These are phyloP conservation scores for Diadumene lineata DNA, from an alignment of 92 coral and sea anemone genomes.

Conservation along the genomic window DNA sequence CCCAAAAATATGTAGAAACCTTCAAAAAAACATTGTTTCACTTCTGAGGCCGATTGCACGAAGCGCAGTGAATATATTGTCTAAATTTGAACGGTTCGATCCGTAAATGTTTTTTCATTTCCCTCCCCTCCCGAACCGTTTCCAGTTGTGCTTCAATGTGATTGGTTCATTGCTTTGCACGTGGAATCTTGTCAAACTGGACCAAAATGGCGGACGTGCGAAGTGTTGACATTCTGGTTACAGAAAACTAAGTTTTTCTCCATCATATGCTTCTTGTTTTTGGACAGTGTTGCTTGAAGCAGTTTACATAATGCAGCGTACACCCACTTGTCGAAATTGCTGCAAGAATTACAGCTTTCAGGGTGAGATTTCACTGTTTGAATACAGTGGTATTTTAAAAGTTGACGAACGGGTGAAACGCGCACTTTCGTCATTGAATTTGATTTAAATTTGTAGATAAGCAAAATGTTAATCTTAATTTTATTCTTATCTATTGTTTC, in stretches of 20 bases:
- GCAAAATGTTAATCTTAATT: no score
- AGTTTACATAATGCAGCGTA: slow-evolving; percentile 71
- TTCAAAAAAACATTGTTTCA: no score
- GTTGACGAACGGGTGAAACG: no score
- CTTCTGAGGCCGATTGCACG: no score
- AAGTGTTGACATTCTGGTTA: not conserved
- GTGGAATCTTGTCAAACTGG: not conserved
- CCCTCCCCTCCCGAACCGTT: not conserved
- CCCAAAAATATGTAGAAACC: no score
- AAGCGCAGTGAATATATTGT: no score
- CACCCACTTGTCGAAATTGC: slow-evolving; percentile 88
- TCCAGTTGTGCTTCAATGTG: not conserved
- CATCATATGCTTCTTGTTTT: not conserved
- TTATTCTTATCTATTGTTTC: no score
- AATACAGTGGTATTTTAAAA: no score
- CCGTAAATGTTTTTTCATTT: not conserved
- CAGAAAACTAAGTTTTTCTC: not conserved
- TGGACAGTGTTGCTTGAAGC: not conserved
- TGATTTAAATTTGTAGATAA: no score
- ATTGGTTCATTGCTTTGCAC: not conserved
- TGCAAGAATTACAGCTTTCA: slow-evolving; percentile 80
- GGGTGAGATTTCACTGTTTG: slow-evolving; percentile 50
- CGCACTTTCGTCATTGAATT: no score
- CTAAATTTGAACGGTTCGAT: no score
- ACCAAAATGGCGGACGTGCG: not conserved